A percentile compares a stretch with the other conserved stretches of the same genome.
phyloP scores from a whole-genome alignment of 2,113 vertebrate species.

The Notothenia coriiceps region DNA sequence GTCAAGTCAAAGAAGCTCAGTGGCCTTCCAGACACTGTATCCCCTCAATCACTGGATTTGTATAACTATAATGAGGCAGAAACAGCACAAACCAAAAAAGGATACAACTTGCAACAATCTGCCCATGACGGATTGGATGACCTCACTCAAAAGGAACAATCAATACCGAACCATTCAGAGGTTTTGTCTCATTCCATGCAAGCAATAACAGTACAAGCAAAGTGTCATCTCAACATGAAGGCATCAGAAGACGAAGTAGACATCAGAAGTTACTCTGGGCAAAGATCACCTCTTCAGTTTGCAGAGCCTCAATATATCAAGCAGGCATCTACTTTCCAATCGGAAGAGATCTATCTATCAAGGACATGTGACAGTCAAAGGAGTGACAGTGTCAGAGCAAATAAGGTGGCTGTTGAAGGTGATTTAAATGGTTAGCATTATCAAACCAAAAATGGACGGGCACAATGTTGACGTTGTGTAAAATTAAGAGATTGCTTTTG shows the following conservation, averaged over 20 bases:
- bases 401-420: slow-evolving; percentile 88
- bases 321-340: slow-evolving; percentile 43
- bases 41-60: slow-evolving; percentile 32
- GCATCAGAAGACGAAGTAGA: slow-evolving; percentile 48
- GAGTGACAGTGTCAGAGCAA: slow-evolving; percentile 80
- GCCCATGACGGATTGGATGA: slow-evolving; percentile 25
- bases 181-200: slow-evolving; percentile 17
- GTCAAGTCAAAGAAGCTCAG: slow-evolving; percentile 25
- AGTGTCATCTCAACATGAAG: slow-evolving; percentile 12
- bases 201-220: slow-evolving; percentile 23
- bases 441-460: slow-evolving; percentile 72
- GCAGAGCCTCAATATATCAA: slow-evolving; percentile 47
- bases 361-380: slow-evolving; percentile 73
- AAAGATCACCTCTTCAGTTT: slow-evolving; percentile 39
- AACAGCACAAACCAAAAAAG: slow-evolving; percentile 15
- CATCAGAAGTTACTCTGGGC: slow-evolving; percentile 17
- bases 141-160: slow-evolving; percentile 19
- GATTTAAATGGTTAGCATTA: slow-evolving; percentile 84
- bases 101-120: slow-evolving; percentile 10
- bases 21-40: neutral
- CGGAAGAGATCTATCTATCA: slow-evolving; percentile 75
- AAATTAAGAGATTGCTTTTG: slow-evolving; percentile 65
- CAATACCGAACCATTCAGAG: slow-evolving; percentile 5
- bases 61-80: slow-evolving; percentile 31
- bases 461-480: slow-evolving; percentile 75